Conservation (phyloP, 2,888 invertebrate genomes). For the Endotricha flammealis region DNA sequence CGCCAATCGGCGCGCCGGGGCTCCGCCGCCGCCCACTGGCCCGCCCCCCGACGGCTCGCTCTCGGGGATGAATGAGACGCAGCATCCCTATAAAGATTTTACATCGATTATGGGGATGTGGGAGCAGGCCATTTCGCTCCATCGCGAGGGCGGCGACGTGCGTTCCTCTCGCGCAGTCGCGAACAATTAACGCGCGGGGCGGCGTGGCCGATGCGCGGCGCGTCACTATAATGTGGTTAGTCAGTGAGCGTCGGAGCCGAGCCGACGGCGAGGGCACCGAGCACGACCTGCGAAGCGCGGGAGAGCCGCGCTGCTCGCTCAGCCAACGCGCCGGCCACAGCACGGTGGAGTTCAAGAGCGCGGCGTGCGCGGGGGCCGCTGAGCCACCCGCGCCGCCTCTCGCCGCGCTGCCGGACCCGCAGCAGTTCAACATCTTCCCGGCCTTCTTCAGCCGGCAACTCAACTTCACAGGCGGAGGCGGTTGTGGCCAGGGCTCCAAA, state of each 20-base stretch:
- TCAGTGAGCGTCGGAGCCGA: constrained; percentile 80
- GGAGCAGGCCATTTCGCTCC: constrained; percentile 62
- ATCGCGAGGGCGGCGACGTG: constrained; percentile 61
- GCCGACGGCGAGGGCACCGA: constrained; percentile 73
- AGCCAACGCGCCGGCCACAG: constrained; percentile 78
- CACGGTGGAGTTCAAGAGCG: constrained; percentile 92
- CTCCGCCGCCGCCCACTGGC: constrained; percentile 36
- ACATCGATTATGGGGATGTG: constrained; percentile 71
- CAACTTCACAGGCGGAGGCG: constrained; percentile 85
- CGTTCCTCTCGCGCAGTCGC: constrained; percentile 70
- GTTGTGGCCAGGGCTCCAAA: constrained; percentile 84
- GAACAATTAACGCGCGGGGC: constrained; percentile 73
- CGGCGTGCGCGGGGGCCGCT: constrained; percentile 81
- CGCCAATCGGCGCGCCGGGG: constrained; percentile 25
- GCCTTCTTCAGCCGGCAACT: constrained; percentile 93
- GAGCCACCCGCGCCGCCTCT: constrained; percentile 76
- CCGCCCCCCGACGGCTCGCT: constrained; percentile 28
- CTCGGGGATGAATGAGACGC: constrained; percentile 59
- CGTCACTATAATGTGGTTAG: constrained; percentile 81
- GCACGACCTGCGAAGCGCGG: constrained; percentile 59
- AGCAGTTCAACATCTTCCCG: constrained; percentile 94
- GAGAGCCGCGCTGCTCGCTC: constrained; percentile 67
- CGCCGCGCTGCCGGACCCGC: constrained; percentile 81
- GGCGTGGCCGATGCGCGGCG: constrained; percentile 52
- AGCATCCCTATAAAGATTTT: constrained; percentile 64